Base-by-base conservation (phyloP, 30 jellyfish, hydroid and myxozoan genomes). In the Aurelia sp. region DNA sequence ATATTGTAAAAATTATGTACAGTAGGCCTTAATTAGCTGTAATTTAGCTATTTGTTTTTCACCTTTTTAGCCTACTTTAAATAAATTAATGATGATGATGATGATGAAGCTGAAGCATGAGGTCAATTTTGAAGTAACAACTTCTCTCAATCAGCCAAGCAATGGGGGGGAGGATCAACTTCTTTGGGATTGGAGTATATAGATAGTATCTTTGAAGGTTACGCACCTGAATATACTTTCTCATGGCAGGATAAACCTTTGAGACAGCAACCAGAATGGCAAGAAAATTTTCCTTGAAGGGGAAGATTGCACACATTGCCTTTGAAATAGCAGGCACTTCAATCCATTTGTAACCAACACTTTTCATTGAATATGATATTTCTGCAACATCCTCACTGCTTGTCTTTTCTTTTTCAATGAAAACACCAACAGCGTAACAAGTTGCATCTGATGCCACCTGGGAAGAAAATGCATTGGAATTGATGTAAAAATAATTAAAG, bases 221-320 rank as follows among this genome's bases (percentile, higher is more conserved):
- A 1, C 60, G 3, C 31, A 85, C 94, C 83, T 37, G 33, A 11
- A 65, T 72, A 52, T 61, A 85, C 20, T 41, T 76, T 15, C 80
- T 47, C 27, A 85, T 82, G 15, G 87, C 88, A 15, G 94, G 94
- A 53, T 85, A 85, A 4, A 85, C 94, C 47, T 65, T 73, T 10
- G 83, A 69, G 19, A 85, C 86, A 35, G 94, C 85, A 73, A 85
- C 55, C 20, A 70, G 71, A 4, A 85, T 85, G 65, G 86, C 75
- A 30, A 85, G 94, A 27, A 77, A 65, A 30, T 41, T 67, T 11
- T 81, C 51, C 27, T 85, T 85, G 88, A 73, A 74, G 41, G 94
- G 94, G 71, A 85, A 85, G 7, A 63, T 27, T 22, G 94, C 47
- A 41, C 79, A 74, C 82, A 85, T 27, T 50, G 94, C 94, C 62